Evolutionary conservation across 2,888 invertebrate species (phyloP).

Genomic region (Gryllus longicercus): DNA sequence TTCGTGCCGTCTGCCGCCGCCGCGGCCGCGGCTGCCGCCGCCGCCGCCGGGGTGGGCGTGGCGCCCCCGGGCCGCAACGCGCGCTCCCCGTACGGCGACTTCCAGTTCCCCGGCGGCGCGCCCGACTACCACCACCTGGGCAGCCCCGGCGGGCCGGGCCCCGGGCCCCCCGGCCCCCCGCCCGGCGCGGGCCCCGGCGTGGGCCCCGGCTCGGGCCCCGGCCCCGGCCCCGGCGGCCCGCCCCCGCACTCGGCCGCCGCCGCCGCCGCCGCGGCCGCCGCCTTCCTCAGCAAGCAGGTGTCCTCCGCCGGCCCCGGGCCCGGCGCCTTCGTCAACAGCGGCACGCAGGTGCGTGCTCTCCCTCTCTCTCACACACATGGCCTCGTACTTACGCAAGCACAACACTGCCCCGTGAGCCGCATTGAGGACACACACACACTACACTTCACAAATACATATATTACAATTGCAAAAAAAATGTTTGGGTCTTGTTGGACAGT

Average conservation of each 20-base stretch:
- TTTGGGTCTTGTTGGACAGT: too few species aligned
- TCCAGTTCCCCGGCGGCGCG: background rate
- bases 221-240: slow-evolving; percentile 19
- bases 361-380: too few species aligned
- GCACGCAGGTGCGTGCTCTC: background rate
- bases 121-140: background rate
- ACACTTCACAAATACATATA: too few species aligned
- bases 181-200: background rate
- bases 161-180: background rate
- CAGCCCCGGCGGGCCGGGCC: background rate
- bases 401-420: too few species aligned
- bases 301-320: slow-evolving; percentile 12
- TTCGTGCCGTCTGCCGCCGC: slow-evolving; percentile 50
- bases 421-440: too few species aligned
- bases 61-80: slow-evolving; percentile 34
- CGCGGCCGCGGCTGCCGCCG: slow-evolving; percentile 41
- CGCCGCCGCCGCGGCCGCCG: background rate
- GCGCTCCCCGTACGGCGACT: background rate
- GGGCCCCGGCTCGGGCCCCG: slow-evolving; percentile 35
- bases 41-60: slow-evolving; percentile 12
- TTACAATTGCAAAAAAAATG: too few species aligned
- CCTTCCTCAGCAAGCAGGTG: slow-evolving; percentile 32
- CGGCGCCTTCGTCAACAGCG: slow-evolving; percentile 28
- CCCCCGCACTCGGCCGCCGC: background rate
- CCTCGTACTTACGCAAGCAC: too few species aligned